These are phyloP conservation scores for Vicugna pacos DNA, from an alignment of 2,113 vertebrate genomes.

Conservation along the genomic window DNA sequence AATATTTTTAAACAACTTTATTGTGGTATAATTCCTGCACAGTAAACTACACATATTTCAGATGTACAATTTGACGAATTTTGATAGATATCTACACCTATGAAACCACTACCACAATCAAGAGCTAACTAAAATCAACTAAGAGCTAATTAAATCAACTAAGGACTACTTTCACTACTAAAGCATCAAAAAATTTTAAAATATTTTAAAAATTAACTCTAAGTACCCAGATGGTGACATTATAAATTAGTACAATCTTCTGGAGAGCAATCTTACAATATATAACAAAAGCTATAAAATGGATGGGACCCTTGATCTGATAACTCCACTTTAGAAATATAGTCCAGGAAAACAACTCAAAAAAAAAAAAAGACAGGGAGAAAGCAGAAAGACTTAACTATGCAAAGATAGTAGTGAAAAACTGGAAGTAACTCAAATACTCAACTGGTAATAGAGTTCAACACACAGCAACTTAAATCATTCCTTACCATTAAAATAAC, in stretches of 20 bases:
- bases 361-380: neutral
- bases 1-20: neutral
- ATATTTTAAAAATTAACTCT: neutral
- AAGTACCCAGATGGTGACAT: conserved; percentile 31
- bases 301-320: conserved; percentile 11
- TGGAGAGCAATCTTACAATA: conserved; percentile 20
- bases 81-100: too few relatives aligned
- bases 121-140: conserved; percentile 23
- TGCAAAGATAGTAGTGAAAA: conserved; percentile 54
- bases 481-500: conserved; percentile 48
- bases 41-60: too few relatives aligned
- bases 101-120: neutral
- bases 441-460: neutral
- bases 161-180: neutral
- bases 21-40: too few relatives aligned
- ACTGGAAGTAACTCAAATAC: conserved; percentile 26
- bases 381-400: conserved; percentile 40
- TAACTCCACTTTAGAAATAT: conserved; percentile 50
- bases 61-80: too few relatives aligned
- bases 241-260: conserved; percentile 49
- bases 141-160: conserved; percentile 41
- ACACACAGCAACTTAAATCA: conserved; percentile 53
- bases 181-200: conserved; percentile 47
- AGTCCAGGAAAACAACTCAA: neutral
- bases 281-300: conserved; percentile 1